A percentile compares a stretch with the other conserved stretches of the same genome.
phyloP scores from a whole-genome alignment of 2,888 invertebrate species.

The Sceliomorpha sp. region DNA sequence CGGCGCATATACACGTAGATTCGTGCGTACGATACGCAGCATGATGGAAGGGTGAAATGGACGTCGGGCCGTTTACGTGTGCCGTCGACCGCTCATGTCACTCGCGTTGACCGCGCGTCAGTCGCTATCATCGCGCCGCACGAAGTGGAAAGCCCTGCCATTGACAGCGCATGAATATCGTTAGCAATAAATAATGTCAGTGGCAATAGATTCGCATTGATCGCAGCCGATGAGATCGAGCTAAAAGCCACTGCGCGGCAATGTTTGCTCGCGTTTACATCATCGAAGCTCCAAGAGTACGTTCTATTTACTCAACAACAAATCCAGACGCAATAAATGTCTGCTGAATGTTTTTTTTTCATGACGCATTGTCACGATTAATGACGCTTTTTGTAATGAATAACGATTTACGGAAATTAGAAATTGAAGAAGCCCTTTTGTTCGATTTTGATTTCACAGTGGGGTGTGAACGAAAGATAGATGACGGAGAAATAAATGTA shows the following conservation, averaged over 20 bases:
- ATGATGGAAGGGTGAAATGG: constrained; percentile 47
- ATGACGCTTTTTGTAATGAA: too few species aligned
- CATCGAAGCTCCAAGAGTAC: constrained; percentile 29
- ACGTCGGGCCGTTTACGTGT: constrained; percentile 45
- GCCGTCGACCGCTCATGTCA: constrained; percentile 44
- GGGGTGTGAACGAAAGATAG: too few species aligned
- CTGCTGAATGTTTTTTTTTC: constrained; percentile 7
- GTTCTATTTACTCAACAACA: constrained; percentile 29
- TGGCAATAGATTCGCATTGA: constrained; percentile 45
- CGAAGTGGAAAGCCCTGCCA: constrained; percentile 75
- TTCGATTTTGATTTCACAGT: too few species aligned
- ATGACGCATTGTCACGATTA: too few species aligned
- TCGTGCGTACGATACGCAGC: constrained; percentile 31
- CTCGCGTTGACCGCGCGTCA: constrained; percentile 60
- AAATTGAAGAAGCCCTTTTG: too few species aligned
- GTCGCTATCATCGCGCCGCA: constrained; percentile 57
- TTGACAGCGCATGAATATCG: constrained; percentile 76
- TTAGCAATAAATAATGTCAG: constrained; percentile 72
- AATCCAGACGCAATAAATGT: constrained; percentile 30
- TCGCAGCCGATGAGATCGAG: constrained; percentile 40
- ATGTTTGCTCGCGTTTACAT: constrained; percentile 54
- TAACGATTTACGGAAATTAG: too few species aligned
- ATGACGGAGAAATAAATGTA: too few species aligned
- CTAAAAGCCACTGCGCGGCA: constrained; percentile 48
- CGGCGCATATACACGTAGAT: constrained; percentile 29